Evolutionary conservation across 53 echinoderm and acorn worm species (phyloP).

Genomic region (Luidia sarsii): DNA sequence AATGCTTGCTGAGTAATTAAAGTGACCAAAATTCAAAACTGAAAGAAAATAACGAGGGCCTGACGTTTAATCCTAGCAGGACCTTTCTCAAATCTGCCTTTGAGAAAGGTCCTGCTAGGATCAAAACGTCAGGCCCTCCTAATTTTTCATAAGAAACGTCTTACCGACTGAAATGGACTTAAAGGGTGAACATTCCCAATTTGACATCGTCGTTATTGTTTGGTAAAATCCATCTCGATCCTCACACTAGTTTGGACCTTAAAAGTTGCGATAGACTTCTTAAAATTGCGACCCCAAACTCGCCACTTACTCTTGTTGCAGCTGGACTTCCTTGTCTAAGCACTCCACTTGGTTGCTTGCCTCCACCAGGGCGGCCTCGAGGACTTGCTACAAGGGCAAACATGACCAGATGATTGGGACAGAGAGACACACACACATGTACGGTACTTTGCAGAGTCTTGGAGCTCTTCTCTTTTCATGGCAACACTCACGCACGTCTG

Average conservation of each 20-base stretch:
- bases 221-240: no score
- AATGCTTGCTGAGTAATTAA: not conserved
- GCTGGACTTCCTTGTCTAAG: slow-evolving; percentile 33
- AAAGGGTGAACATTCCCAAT: not conserved
- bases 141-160: not conserved
- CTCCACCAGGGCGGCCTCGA: slow-evolving; percentile 49
- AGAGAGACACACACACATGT: not conserved
- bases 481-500: no score
- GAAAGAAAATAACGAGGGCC: no score
- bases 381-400: slow-evolving; percentile 8
- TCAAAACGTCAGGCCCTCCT: not conserved
- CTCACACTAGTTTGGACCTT: no score
- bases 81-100: no score
- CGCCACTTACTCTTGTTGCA: slow-evolving; percentile 44
- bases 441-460: no score
- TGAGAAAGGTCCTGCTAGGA: not conserved
- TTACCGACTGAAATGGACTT: not conserved
- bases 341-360: slow-evolving; percentile 47
- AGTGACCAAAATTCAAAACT: not conserved
- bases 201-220: no score
- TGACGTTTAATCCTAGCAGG: no score
- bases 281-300: not conserved
- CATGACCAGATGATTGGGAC: not conserved
- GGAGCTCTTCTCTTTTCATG: no score
- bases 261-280: not conserved